phyloP scores from a whole-genome alignment of 2,888 invertebrate genomes.

The Strigamia maritima region DNA sequence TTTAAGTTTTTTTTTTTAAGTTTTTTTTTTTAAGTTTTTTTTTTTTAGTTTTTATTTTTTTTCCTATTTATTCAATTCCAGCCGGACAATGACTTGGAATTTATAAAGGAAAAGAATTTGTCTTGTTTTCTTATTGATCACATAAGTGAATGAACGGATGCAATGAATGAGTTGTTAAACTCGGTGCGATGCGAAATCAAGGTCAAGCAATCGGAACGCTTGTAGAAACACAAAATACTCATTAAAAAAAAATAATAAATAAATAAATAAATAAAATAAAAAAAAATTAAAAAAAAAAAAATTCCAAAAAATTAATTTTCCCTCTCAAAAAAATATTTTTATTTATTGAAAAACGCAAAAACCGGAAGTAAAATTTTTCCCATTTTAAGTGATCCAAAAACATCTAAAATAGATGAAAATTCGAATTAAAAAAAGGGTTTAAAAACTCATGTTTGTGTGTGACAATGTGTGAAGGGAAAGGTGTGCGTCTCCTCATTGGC shows the following conservation, averaged over 20 bases:
- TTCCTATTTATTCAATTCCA: no score
- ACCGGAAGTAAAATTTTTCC: background rate
- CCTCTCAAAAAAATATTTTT: background rate
- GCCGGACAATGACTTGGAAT: background rate
- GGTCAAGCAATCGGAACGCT: conserved; percentile 17
- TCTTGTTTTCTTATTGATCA: conserved; percentile 14
- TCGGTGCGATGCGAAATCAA: conserved; percentile 13
- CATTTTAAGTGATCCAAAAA: background rate
- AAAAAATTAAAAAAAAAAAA: background rate
- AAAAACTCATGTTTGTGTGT: background rate
- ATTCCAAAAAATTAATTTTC: background rate
- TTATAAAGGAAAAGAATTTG: conserved; percentile 3
- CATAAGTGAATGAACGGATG: conserved; percentile 19
- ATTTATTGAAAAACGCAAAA: background rate
- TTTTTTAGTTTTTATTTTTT: no score
- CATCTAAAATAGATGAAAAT: background rate
- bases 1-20: background rate
- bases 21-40: background rate
- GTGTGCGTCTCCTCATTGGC: conserved; percentile 10
- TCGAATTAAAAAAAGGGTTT: background rate
- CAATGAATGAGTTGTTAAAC: conserved; percentile 23
- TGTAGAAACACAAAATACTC: background rate
- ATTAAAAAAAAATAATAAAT: background rate
- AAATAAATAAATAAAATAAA: background rate
- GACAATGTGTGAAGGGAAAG: background rate